Conservation (phyloP, 2,113 vertebrate genomes). For the Centropus bengalensis region DNA sequence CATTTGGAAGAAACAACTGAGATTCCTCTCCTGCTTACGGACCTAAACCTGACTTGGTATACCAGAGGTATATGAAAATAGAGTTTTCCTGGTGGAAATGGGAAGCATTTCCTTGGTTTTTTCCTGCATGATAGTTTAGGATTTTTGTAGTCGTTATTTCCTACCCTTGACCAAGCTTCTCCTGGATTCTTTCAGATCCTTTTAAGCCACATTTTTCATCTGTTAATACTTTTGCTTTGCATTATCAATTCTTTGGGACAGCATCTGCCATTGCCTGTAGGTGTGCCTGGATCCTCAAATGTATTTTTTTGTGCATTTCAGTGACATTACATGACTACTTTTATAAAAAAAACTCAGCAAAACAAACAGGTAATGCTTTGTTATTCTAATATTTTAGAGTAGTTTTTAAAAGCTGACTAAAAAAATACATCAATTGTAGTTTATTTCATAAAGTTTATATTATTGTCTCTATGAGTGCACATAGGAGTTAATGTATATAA, state of each 20-base stretch:
- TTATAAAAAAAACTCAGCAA: neutral
- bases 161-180: neutral
- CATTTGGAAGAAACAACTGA: neutral
- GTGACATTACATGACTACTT: neutral
- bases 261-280: neutral
- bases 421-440: neutral
- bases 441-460: neutral
- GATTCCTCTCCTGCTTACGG: neutral
- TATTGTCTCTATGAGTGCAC: neutral
- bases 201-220: neutral
- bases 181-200: neutral
- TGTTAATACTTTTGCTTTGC: neutral
- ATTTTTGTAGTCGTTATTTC: neutral
- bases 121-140: neutral
- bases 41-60: neutral
- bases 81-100: neutral
- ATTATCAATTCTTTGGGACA: neutral
- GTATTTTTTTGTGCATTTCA: neutral
- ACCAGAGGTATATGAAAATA: neutral
- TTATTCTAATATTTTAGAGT: neutral
- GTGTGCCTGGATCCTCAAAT: neutral
- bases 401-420: neutral
- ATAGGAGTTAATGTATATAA: neutral
- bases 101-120: neutral
- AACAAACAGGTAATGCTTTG: neutral